Evolutionary conservation across 2,113 vertebrate species (phyloP), one percentile per base, ranked within the genome.

Genomic region (Bubo blakistoni): DNA sequence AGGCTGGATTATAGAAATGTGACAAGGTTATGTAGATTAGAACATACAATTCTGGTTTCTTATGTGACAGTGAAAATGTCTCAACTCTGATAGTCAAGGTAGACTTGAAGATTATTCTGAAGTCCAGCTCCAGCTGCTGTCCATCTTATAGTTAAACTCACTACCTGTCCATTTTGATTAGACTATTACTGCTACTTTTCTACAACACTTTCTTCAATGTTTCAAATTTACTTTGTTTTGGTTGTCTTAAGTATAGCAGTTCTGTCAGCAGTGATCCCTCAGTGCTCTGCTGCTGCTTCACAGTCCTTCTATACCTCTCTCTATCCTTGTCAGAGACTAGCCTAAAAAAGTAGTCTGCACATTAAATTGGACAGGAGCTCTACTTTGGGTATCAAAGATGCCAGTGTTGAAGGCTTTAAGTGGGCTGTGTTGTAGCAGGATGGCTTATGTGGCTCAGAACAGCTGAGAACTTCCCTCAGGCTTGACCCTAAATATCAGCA

Each of bases 21-120:
- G 86, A 52, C 80, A 91, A 93, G 38, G 25, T 84, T 96, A n/a
- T 81, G 51, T 70, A 79, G 42, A 58, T 95, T 92, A 94, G 36
- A 85, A 90, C 52, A 79, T 52, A 74, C 18, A 94, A 66, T 95
- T 94, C 16, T 8, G 4, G 12, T 47, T 86, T 7, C 13, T 83
- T 81, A 38, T 3, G 0, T 46, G 38, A 12, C 32, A 51, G 32
- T 77, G n/a, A 42, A 66, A 16, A 40, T 22, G 15, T 65, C 55
- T 70, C 26, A 21, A 32, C 18, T 79, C 27, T 58, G 27, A 38
- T 15, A 72, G 62, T 15, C 27, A 46, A 67, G 17, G 14, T 25
- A 34, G 47, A 42, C 44, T 51, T 88, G 38, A 83, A 55, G 22
- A 38, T 91, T 80, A 46, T 55, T 55, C 44, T 46, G 32, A 83